phyloP scores from a whole-genome alignment of 2,797 vertebrate genomes.

The Phaenicophaeus curvirostris region DNA sequence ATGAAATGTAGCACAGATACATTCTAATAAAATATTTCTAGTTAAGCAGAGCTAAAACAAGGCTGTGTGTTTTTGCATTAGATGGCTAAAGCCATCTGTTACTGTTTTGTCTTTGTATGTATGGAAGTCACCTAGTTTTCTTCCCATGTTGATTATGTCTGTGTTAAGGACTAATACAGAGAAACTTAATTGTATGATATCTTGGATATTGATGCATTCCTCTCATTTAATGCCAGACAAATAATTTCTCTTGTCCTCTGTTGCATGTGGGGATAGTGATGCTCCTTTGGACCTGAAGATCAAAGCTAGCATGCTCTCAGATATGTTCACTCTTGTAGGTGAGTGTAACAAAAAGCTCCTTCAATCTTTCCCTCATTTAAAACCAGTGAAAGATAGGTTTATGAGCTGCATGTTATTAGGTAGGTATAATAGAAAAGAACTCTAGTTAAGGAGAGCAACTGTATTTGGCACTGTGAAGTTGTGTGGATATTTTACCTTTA shows the following conservation, averaged over 20 bases:
- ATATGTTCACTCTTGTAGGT: conserved; percentile 99
- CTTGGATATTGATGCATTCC: not conserved
- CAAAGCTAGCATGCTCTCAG: conserved; percentile 98
- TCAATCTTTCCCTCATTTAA: not conserved
- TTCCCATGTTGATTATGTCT: not conserved
- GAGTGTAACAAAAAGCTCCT: conserved; percentile 72
- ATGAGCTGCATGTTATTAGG: not conserved
- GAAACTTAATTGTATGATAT: not conserved
- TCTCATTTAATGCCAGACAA: not conserved
- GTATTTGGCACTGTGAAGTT: not conserved
- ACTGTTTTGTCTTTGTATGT: not conserved
- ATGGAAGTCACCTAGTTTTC: not conserved
- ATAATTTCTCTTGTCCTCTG: conserved; percentile 16
- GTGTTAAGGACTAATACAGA: not conserved
- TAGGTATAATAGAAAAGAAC: not conserved
- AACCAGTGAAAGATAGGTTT: not conserved
- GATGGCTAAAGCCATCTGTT: not conserved
- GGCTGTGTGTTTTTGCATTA: not conserved
- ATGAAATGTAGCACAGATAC: not conserved
- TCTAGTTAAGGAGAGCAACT: not conserved
- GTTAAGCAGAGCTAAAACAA: not conserved
- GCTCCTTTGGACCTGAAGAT: conserved; percentile 97
- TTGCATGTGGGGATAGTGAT: conserved; percentile 82
- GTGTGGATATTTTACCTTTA: not conserved
- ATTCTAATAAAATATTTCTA: not conserved